Conservation (phyloP, 1,140 invertebrate genomes). For the Callitettix versicolor region DNA sequence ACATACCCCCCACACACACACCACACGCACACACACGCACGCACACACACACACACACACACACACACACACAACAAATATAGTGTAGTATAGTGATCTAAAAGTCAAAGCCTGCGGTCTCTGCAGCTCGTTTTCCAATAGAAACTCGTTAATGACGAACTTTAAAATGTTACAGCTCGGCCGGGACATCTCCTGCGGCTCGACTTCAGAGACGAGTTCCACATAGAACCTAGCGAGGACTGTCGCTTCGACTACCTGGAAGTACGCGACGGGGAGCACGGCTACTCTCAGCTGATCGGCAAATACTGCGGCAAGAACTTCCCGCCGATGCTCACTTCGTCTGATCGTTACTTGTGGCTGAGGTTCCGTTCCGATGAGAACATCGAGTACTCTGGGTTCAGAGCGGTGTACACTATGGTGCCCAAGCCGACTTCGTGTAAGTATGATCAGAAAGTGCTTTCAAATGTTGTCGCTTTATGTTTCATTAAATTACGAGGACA, state of each 20-base stretch:
- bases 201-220: slow-evolving; percentile 73
- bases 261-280: slow-evolving; percentile 73
- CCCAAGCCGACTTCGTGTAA: slow-evolving; percentile 2
- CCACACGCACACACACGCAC: too few relatives aligned
- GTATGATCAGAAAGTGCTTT: too few relatives aligned
- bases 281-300: slow-evolving; percentile 57
- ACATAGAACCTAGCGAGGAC: slow-evolving; percentile 58
- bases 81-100: too few relatives aligned
- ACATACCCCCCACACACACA: too few relatives aligned
- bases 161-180: slow-evolving; percentile 63
- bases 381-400: slow-evolving; percentile 73
- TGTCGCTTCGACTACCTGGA: slow-evolving; percentile 79
- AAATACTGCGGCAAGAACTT: slow-evolving; percentile 66
- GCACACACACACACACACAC: too few relatives aligned
- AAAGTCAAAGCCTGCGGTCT: too few relatives aligned
- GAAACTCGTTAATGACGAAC: too few relatives aligned
- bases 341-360: slow-evolving; percentile 68
- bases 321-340: slow-evolving; percentile 64
- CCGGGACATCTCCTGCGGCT: slow-evolving; percentile 59
- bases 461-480: too few relatives aligned
- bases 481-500: too few relatives aligned
- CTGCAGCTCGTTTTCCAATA: too few relatives aligned
- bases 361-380: slow-evolving; percentile 75
- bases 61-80: too few relatives aligned
- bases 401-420: slow-evolving; percentile 50